Evolutionary conservation across 2,113 vertebrate genomes (phyloP), one percentile per base, ranked within the genome.

Genomic region (Megaleporinus macrocephalus): DNA sequence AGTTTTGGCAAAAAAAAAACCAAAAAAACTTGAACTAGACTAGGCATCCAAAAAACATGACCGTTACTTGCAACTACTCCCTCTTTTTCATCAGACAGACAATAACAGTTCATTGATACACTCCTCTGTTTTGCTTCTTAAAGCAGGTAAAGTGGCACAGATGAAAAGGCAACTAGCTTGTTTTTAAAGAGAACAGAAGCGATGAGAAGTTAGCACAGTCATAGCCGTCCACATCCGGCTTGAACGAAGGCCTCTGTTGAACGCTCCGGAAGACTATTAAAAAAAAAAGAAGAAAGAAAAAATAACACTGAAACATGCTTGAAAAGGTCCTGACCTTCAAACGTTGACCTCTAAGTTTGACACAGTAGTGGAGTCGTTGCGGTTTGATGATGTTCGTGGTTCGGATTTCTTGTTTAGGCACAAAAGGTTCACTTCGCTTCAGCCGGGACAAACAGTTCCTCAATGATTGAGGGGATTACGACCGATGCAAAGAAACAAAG

Each of bases 281-380:
- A 44, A 73, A 26, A 33, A 36, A 9, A 20, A 80, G 36, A 29
- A 26, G 26, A 36, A 9, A 20, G 76, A 29, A 29, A 70, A 78
- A 77, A 83, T 70, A 86, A 86, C 85, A 84, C 81, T 84, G 78
- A 74, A 72, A 53, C 65, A 33, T 33, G 47, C 44, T 29, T 33
- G 33, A 33, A 82, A 76, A 77, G 69, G n/a, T 79, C 26, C 22
- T 73, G 73, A 83, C 81, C 73, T 80, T 86, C 44, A 73, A 51
- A 76, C 30, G 0, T 72, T 83, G 81, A 86, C 77, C 81, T 83
- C 44, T 80, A 15, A 27, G 27, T 75, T 44, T 53, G 70, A 36
- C 24, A 68, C 1, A 26, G 57, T 0, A 62, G 55, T 73, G 24
- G 69, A 14, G 51, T 15, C 20, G 0, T 16, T 33, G 62, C 53